phyloP scores from a whole-genome alignment of 2,113 vertebrate species.

The Poecile atricapillus region DNA sequence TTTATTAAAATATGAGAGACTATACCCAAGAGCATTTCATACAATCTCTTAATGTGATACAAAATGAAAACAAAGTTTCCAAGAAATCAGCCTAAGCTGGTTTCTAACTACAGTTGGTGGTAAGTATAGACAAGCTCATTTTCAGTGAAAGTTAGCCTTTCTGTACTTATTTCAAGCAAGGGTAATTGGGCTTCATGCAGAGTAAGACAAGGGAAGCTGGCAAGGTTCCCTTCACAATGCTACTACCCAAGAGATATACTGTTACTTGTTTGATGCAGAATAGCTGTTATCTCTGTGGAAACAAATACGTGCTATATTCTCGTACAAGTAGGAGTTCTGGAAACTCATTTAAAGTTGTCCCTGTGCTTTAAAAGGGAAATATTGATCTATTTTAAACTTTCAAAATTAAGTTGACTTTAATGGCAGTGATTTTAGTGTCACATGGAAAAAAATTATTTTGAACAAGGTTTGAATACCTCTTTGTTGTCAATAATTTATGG shows the following conservation, averaged over 20 bases:
- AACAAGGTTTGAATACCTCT: not conserved
- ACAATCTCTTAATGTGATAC: not conserved
- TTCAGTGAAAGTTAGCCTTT: not conserved
- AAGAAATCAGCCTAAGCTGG: not conserved
- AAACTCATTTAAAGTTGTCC: not conserved
- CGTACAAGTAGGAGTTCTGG: not conserved
- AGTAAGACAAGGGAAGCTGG: not conserved
- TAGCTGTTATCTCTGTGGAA: not conserved
- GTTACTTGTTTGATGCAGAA: not conserved
- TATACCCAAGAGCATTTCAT: not conserved
- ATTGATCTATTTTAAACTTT: conserved; percentile 1
- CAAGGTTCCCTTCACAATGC: not conserved
- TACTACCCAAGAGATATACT: not conserved
- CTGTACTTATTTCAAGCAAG: not conserved
- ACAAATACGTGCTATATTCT: not conserved
- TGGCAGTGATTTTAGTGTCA: not conserved
- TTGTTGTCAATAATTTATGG: conserved; percentile 3
- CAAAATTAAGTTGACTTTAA: conserved; percentile 29
- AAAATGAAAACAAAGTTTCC: not conserved
- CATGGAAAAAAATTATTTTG: not conserved
- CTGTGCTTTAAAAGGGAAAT: not conserved
- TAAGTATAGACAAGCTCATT: not conserved
- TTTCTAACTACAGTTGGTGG: not conserved
- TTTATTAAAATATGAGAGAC: not conserved
- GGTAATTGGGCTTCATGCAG: not conserved